Conservation (phyloP, 2,888 invertebrate genomes). For the Drosophila emarginata region DNA sequence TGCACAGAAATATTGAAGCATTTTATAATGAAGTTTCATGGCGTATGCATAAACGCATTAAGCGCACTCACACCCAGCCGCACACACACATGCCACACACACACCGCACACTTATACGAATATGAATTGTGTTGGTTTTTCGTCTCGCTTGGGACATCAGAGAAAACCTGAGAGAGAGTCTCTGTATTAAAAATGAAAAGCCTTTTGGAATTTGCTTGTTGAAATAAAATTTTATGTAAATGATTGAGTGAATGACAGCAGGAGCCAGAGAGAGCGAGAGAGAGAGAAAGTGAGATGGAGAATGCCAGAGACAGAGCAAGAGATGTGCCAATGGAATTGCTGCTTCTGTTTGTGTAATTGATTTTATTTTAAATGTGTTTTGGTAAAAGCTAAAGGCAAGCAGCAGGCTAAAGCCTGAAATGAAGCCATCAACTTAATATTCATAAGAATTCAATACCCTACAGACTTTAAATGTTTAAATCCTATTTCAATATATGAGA, state of each 20-base stretch:
- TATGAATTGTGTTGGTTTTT: slow-evolving; percentile 15
- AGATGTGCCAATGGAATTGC: slow-evolving; percentile 36
- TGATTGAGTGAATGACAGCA: slow-evolving; percentile 39
- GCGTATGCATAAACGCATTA: slow-evolving; percentile 51
- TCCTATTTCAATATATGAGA: no score
- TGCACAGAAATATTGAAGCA: slow-evolving; percentile 56
- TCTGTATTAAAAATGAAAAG: slow-evolving; percentile 46
- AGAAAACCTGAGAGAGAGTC: slow-evolving; percentile 2
- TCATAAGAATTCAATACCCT: neutral
- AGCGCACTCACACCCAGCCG: slow-evolving; percentile 25
- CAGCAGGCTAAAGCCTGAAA: no score
- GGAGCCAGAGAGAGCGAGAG: neutral
- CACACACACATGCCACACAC: neutral
- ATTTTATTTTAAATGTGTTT: slow-evolving; percentile 38
- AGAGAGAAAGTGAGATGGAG: no score
- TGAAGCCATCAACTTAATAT: neutral
- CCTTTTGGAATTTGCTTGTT: slow-evolving; percentile 44
- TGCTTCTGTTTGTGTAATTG: slow-evolving; percentile 42
- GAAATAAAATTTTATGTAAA: slow-evolving; percentile 51
- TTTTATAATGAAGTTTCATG: slow-evolving; percentile 62
- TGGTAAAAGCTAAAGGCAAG: slow-evolving; percentile 4
- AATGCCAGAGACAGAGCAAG: slow-evolving; percentile 3
- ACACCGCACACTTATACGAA: neutral
- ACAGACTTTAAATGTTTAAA: neutral
- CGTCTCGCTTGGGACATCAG: slow-evolving; percentile 23